Conservation (phyloP, 1,140 invertebrate genomes). For the Tetragnatha versicolor region DNA sequence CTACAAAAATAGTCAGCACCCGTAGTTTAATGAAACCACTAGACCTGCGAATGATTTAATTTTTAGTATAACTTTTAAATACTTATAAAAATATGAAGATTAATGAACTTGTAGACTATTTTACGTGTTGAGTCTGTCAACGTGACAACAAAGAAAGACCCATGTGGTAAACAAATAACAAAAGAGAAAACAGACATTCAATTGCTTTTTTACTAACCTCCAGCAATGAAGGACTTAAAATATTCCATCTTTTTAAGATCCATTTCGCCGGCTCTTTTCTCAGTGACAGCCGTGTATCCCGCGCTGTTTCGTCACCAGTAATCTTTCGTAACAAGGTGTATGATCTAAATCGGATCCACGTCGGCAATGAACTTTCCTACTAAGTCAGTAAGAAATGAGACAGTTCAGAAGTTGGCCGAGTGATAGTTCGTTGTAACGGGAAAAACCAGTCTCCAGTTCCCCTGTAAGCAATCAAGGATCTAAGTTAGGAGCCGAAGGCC, state of each 20-base stretch:
- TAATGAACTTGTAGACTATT: no score
- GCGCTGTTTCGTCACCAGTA: not conserved
- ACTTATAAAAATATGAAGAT: no score
- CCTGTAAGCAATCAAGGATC: not conserved
- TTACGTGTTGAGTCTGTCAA: no score
- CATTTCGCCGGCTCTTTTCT: not conserved
- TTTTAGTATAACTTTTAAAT: no score
- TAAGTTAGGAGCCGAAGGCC: not conserved
- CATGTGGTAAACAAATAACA: no score
- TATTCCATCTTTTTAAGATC: slow-evolving; percentile 25
- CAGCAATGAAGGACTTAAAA: slow-evolving; percentile 38
- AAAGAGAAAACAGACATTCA: no score
- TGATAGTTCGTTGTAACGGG: slow-evolving; percentile 16
- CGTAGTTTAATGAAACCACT: no score
- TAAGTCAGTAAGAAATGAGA: not conserved
- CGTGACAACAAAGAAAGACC: no score
- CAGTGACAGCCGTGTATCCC: slow-evolving; percentile 9
- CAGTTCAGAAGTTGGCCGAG: not conserved
- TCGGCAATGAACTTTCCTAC: not conserved
- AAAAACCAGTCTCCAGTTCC: slow-evolving; percentile 34
- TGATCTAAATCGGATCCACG: not conserved
- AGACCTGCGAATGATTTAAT: no score
- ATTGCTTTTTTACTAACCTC: slow-evolving; percentile 22
- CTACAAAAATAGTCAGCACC: no score
- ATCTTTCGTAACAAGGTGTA: not conserved